Evolutionary conservation across 2,797 vertebrate genomes (phyloP), one percentile per base, ranked within the genome.

Genomic region (Sarcophilus harrisii): DNA sequence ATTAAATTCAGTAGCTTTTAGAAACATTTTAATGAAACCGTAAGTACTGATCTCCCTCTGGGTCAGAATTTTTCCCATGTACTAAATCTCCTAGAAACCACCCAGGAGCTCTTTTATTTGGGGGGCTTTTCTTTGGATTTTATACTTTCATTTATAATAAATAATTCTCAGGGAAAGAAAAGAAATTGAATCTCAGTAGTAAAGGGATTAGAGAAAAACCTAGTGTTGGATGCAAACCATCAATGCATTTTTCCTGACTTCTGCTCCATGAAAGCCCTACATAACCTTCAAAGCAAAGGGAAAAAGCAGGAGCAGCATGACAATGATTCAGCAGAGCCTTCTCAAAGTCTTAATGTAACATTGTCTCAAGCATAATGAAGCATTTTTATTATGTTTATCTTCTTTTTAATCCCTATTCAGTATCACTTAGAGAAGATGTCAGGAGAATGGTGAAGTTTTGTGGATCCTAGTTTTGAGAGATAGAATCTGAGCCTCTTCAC

Each of bases 1-100:
- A 9, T 94, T 92, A 91, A 92, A 91, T 96, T 89, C 93, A 94
- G 90, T 12, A 96, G 57, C 32, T 94, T 95, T 87, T 93, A 96
- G 90, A 90, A 94, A 87, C 73, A 90, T 89, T 13, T 95, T 91
- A 97, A 93, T 59, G 16, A 90, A 94, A 14, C 1, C 90, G 0
- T 73, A 89, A 94, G 0, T 29, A 58, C 16, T 90, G 30, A 59
- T 13, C 1, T 91, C 54, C 95, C 38, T 90, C 24, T 54, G 29
- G 52, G 30, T 59, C 5, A 58, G 1, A 59, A 52, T 87, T 96
- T 91, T 93, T 32, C 16, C 27, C 57, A 54, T 21, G 38, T 60
- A 73, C 81, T 32, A 91, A 96, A 89, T 92, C 57, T 91, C 58
- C 24, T 92, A 92, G 52, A 32, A 92, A 28, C 91, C 52, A 13